phyloP scores from a whole-genome alignment of 2,888 invertebrate species.

The Volucella inflata region DNA sequence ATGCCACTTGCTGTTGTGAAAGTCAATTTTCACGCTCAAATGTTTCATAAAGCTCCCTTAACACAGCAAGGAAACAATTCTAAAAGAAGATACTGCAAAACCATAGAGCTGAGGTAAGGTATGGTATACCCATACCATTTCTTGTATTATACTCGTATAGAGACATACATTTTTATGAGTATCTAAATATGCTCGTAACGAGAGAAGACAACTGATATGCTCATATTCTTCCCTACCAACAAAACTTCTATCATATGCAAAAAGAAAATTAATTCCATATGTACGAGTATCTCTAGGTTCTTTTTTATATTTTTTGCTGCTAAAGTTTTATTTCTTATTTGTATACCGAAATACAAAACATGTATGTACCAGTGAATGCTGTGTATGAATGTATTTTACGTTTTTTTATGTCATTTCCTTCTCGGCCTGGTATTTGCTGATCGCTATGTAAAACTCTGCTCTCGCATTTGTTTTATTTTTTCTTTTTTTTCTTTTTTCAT shows the following conservation, averaged over 20 bases:
- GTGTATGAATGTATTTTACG: background rate
- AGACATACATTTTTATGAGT: too few species aligned
- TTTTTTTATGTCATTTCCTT: background rate
- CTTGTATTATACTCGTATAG: too few species aligned
- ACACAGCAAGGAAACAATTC: too few species aligned
- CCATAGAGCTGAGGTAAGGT: too few species aligned
- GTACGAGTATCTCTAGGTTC: conserved; percentile 11
- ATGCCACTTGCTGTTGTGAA: too few species aligned
- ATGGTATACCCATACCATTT: too few species aligned
- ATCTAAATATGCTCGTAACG: background rate
- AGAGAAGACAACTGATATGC: conserved; percentile 27
- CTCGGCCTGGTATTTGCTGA: conserved; percentile 1
- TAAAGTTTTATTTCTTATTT: conserved; percentile 14
- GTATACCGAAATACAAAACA: too few species aligned
- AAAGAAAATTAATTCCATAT: conserved; percentile 24
- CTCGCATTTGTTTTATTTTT: background rate
- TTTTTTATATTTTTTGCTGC: background rate
- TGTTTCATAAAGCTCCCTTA: too few species aligned
- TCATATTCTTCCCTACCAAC: conserved; percentile 4
- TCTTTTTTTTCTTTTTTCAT: conserved; percentile 4
- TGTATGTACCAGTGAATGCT: background rate
- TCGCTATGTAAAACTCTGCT: conserved; percentile 18
- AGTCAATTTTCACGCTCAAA: too few species aligned
- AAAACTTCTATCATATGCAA: conserved; percentile 8
- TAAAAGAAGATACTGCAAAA: too few species aligned